Conservation (phyloP, 1,140 invertebrate species). For the Pantala flavescens region DNA sequence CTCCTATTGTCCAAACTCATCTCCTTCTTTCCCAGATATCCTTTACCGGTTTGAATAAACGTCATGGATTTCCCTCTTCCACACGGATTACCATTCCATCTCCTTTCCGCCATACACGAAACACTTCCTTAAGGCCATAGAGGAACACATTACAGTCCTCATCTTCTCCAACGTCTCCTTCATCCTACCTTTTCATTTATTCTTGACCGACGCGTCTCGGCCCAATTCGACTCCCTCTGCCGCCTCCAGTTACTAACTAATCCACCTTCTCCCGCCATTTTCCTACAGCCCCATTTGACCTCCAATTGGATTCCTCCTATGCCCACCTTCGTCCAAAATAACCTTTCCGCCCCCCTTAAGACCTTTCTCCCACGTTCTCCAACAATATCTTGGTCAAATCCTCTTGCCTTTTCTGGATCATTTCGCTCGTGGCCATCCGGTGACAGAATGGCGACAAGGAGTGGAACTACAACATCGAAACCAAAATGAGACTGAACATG, state of each 20-base stretch:
- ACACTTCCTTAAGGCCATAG: neutral
- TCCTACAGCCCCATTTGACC: neutral
- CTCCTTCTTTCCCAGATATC: neutral
- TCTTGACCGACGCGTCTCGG: neutral
- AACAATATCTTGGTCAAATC: neutral
- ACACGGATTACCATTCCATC: no score
- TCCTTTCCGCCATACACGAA: no score
- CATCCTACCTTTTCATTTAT: neutral
- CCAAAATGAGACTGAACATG: no score
- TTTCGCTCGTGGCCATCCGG: neutral
- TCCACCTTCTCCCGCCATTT: neutral
- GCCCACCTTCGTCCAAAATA: neutral
- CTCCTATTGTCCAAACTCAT: neutral
- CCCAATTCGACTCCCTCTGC: neutral
- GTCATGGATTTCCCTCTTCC: neutral
- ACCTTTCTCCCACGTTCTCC: neutral
- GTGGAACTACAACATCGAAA: no score
- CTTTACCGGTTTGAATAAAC: neutral
- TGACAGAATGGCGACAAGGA: neutral
- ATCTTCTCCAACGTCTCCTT: neutral
- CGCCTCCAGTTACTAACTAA: neutral
- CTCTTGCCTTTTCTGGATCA: neutral
- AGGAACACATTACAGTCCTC: neutral
- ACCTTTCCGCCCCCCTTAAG: neutral
- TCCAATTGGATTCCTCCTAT: neutral